Percentiles rank a stretch among this genome's conserved stretches.
Evolutionary conservation across 2,888 invertebrate species (phyloP).

Genomic region (Lycophotia porphyrea): DNA sequence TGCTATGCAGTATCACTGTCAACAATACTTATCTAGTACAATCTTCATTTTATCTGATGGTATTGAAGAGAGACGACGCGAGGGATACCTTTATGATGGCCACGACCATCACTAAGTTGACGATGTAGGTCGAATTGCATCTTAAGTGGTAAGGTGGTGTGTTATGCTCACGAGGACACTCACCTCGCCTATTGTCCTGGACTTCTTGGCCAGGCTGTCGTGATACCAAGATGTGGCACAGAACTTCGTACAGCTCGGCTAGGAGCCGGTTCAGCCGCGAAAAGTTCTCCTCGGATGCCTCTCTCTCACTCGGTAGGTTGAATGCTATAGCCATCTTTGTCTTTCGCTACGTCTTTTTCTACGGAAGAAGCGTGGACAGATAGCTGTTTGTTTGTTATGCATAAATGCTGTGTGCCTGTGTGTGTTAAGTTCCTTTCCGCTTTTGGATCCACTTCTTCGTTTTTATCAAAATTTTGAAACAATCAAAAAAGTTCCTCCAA

Average conservation of each 20-base stretch:
- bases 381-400: conserved; percentile 86
- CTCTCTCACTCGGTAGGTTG: conserved; percentile 90
- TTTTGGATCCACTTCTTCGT: conserved; percentile 64
- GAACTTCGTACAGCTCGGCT: conserved; percentile 89
- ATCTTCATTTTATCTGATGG: conserved; percentile 88
- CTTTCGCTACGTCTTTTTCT: conserved; percentile 79
- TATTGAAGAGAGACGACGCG: conserved; percentile 89
- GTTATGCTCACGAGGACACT: conserved; percentile 88
- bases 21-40: conserved; percentile 87
- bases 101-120: conserved; percentile 89
- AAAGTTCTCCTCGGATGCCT: conserved; percentile 90
- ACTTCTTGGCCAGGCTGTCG: conserved; percentile 87
- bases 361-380: conserved; percentile 86
- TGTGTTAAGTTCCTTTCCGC: conserved; percentile 70
- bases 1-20: conserved; percentile 89
- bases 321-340: conserved; percentile 91
- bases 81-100: conserved; percentile 89
- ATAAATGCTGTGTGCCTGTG: conserved; percentile 83
- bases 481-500: conserved; percentile 37
- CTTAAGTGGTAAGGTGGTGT: conserved; percentile 90
- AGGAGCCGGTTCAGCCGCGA: conserved; percentile 90
- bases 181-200: conserved; percentile 88
- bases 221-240: conserved; percentile 90
- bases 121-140: conserved; percentile 91
- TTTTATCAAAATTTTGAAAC: conserved; percentile 45